phyloP scores from a whole-genome alignment of 2,797 vertebrate genomes.

The Crypturellus tataupa region DNA sequence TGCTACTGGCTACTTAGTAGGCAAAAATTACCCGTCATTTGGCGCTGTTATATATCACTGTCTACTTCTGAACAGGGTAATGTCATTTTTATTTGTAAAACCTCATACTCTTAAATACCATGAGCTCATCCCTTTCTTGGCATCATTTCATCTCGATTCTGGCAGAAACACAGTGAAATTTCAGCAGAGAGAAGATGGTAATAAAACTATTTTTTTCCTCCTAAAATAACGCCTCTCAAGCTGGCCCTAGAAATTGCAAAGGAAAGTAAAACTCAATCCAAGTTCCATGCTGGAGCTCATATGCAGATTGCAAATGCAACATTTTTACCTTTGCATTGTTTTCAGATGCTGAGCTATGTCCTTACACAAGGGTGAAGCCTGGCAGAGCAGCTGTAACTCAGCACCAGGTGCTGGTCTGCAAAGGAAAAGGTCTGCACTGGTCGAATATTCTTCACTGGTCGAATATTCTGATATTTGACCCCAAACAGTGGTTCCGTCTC shows the following conservation, averaged over 20 bases:
- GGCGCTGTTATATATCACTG: neutral
- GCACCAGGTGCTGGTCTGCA: neutral
- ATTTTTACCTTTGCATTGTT: neutral
- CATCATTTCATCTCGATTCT: conserved; percentile 45
- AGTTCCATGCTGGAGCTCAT: conserved; percentile 12
- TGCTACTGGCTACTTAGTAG: neutral
- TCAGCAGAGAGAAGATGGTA: conserved; percentile 68
- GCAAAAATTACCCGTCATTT: neutral
- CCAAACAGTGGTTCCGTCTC: neutral
- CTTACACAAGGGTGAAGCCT: neutral
- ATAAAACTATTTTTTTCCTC: conserved; percentile 76
- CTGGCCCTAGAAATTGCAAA: conserved; percentile 22
- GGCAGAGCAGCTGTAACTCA: neutral
- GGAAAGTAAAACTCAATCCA: conserved; percentile 42
- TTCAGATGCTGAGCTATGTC: neutral
- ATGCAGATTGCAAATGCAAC: neutral
- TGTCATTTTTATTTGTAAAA: conserved; percentile 65
- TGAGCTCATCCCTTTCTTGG: conserved; percentile 79
- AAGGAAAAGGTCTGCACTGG: neutral
- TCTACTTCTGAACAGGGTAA: neutral
- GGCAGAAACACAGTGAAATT: conserved; percentile 67
- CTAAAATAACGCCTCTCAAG: conserved; percentile 68
- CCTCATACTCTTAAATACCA: conserved; percentile 6
- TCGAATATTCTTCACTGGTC: neutral
- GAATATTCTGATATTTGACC: neutral